A percentile compares a stretch with the other conserved stretches of the same genome.
These are phyloP conservation scores for Leptopilina clavipes DNA, from an alignment of 1,140 invertebrate genomes.

Conservation along the genomic window DNA sequence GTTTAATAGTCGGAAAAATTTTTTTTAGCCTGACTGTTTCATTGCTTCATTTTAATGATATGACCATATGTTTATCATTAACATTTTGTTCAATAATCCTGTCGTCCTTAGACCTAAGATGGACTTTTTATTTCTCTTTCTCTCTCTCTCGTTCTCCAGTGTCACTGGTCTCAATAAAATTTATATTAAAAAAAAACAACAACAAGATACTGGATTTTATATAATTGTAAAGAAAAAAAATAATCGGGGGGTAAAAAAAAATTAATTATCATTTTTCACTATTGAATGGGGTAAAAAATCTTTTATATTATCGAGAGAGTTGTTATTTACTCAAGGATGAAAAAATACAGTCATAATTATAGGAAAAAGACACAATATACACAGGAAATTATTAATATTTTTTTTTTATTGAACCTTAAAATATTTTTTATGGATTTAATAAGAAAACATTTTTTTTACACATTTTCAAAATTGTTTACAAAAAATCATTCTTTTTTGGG, in stretches of 20 bases:
- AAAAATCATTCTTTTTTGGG: too few relatives aligned
- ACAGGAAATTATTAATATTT: background rate
- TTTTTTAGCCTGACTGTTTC: background rate
- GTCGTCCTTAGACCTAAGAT: background rate
- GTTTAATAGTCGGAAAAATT: background rate
- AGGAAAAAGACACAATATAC: background rate
- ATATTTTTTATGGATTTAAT: too few relatives aligned
- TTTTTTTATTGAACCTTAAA: background rate
- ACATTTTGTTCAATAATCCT: slow-evolving; percentile 6
- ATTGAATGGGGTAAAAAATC: background rate
- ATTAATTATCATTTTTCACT: background rate
- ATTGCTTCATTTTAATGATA: slow-evolving; percentile 14
- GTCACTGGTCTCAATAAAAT: slow-evolving; percentile 18
- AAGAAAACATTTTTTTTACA: too few relatives aligned
- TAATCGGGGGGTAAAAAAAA: background rate
- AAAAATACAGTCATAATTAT: background rate
- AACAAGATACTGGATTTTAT: background rate
- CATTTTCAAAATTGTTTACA: too few relatives aligned
- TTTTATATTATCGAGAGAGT: background rate
- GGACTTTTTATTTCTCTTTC: background rate
- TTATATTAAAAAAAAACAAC: background rate
- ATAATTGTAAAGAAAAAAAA: background rate
- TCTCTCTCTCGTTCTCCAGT: background rate
- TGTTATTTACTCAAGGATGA: background rate
- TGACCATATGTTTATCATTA: background rate